Evolutionary conservation across 2,113 vertebrate genomes (phyloP).

Genomic region (Python bivittatus): DNA sequence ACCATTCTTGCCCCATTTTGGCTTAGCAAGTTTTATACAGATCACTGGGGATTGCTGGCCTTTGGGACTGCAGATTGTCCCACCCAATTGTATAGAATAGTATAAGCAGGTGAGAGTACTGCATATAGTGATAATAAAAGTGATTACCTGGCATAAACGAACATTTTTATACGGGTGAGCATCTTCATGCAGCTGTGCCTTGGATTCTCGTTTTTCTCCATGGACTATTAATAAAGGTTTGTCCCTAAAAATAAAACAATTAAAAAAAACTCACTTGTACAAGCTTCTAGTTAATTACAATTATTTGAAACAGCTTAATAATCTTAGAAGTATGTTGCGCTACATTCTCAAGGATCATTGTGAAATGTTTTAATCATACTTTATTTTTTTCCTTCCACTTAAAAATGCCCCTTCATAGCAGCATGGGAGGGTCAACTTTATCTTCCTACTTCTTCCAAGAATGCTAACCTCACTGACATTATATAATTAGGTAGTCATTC

Average conservation of each 20-base stretch:
- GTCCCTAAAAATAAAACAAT: constrained; percentile 73
- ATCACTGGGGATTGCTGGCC: too few species aligned
- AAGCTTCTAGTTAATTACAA: not conserved
- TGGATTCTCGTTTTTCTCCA: constrained; percentile 92
- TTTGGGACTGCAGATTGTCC: too few species aligned
- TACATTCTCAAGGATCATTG: not conserved
- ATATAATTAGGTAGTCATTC: not conserved
- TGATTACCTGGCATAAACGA: constrained; percentile 89
- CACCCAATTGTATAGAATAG: not conserved
- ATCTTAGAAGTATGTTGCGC: not conserved
- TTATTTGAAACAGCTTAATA: not conserved
- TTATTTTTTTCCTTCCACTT: not conserved
- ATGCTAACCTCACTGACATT: not conserved
- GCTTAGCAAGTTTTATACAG: not conserved
- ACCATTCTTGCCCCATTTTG: too few species aligned
- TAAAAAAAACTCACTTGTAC: not conserved
- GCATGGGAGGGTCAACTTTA: not conserved
- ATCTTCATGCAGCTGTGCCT: constrained; percentile 84
- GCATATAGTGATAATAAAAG: not conserved
- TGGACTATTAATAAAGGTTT: constrained; percentile 90
- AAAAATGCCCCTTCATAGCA: not conserved
- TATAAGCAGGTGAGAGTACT: not conserved
- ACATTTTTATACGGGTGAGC: constrained; percentile 86
- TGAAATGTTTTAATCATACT: not conserved
- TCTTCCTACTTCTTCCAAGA: not conserved